Evolutionary conservation across 92 coral and sea anemone species (phyloP).

Genomic region (Heliopora coerulea): DNA sequence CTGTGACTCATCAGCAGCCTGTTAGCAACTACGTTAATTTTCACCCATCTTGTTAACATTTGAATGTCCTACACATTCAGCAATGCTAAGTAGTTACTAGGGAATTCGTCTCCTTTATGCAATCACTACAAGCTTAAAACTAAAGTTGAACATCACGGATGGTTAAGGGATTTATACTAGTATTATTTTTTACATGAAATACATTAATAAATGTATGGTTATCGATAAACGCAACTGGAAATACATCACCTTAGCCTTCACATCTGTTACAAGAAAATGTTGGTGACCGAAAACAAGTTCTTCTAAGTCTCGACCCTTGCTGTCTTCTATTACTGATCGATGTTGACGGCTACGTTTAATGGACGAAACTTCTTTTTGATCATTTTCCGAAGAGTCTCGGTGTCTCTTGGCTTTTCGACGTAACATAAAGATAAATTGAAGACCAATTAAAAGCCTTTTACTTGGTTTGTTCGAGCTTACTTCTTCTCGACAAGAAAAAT

Average conservation of each 20-base stretch:
- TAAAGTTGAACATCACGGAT: too few species aligned
- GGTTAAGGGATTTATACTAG: too few species aligned
- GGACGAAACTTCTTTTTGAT: conserved; percentile 16
- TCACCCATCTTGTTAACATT: too few species aligned
- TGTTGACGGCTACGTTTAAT: conserved; percentile 25
- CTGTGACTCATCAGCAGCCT: too few species aligned
- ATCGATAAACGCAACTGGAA: background rate
- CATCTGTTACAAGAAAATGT: conserved; percentile 40
- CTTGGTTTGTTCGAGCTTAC: too few species aligned
- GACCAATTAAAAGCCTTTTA: background rate
- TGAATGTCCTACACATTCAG: too few species aligned
- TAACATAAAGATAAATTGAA: conserved; percentile 50
- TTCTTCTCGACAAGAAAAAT: too few species aligned
- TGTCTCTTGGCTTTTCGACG: conserved; percentile 67
- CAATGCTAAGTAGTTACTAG: too few species aligned
- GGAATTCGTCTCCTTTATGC: too few species aligned
- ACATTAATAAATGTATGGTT: background rate
- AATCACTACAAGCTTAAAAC: too few species aligned
- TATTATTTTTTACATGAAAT: background rate
- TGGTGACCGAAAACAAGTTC: conserved; percentile 80
- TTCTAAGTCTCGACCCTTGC: conserved; percentile 53
- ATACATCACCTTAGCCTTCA: conserved; percentile 7
- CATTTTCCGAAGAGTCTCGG: conserved; percentile 41
- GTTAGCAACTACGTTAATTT: too few species aligned
- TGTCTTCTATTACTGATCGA: background rate